A percentile compares a stretch with the other conserved stretches of the same genome.
These are phyloP conservation scores for Puffinus mauretanicus DNA, from an alignment of 2,113 vertebrate genomes.

Conservation along the genomic window DNA sequence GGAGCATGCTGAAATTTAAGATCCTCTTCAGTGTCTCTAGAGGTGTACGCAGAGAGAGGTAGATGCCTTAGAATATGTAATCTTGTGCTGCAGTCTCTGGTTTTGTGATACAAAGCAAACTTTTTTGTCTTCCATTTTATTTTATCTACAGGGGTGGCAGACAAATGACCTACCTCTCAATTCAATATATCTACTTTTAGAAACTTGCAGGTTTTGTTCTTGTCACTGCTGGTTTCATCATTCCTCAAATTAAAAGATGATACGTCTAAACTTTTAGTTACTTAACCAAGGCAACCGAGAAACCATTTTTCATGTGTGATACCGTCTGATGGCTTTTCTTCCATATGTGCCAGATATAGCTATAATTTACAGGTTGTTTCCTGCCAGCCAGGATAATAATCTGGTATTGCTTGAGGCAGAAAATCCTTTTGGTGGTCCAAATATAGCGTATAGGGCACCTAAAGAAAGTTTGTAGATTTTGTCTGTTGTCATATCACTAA, in stretches of 20 bases:
- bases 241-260: conserved; percentile 53
- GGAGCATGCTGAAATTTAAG: conserved; percentile 12
- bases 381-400: not conserved
- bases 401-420: not conserved
- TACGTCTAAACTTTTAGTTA: conserved; percentile 2
- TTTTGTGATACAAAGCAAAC: not conserved
- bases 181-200: not conserved
- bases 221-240: conserved; percentile 8
- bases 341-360: not conserved
- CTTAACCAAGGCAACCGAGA: not conserved
- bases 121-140: not conserved
- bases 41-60: not conserved
- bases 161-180: conserved; percentile 23
- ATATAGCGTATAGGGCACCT: not conserved
- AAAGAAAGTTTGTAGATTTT: not conserved
- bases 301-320: conserved; percentile 15
- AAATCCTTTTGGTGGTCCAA: not conserved
- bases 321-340: conserved; percentile 4
- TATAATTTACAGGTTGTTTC: conserved; percentile 8
- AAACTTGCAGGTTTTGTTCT: conserved; percentile 16
- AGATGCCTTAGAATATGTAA: not conserved
- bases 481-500: not conserved
- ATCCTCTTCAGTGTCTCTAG: not conserved
- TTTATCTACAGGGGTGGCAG: not conserved
- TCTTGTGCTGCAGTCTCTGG: not conserved